Evolutionary conservation across 2,888 invertebrate genomes (phyloP).

Genomic region (Torymus tubicola): DNA sequence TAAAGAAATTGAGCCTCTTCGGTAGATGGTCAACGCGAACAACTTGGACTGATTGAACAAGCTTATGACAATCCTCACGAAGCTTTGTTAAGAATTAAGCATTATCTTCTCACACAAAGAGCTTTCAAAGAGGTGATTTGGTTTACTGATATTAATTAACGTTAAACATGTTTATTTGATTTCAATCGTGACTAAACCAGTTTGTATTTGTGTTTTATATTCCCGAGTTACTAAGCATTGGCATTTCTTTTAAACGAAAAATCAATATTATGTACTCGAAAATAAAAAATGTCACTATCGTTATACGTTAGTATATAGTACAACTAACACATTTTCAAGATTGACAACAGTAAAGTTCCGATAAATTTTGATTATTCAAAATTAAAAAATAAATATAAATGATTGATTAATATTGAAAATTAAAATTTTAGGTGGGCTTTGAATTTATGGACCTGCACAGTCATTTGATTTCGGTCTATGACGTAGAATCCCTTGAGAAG

Average conservation of each 20-base stretch:
- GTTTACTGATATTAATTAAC: not conserved
- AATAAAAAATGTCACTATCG: constrained; percentile 50
- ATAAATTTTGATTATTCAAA: too few relatives aligned
- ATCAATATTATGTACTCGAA: constrained; percentile 6
- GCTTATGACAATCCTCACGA: constrained; percentile 99
- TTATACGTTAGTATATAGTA: constrained; percentile 36
- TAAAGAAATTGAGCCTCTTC: too few relatives aligned
- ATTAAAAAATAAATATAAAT: too few relatives aligned
- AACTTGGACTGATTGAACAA: constrained; percentile 98
- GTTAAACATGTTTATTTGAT: too few relatives aligned
- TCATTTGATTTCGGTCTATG: constrained; percentile 98
- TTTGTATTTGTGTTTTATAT: too few relatives aligned
- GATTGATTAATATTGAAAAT: too few relatives aligned
- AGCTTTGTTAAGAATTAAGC: constrained; percentile 98
- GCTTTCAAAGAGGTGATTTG: constrained; percentile 94
- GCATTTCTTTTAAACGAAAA: too few relatives aligned
- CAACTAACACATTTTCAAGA: constrained; percentile 53
- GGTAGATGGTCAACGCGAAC: constrained; percentile 97
- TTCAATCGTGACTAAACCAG: too few relatives aligned
- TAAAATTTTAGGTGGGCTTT: constrained; percentile 87
- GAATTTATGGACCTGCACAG: constrained; percentile 99
- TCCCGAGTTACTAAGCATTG: too few relatives aligned
- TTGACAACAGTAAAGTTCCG: constrained; percentile 31
- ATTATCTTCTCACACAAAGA: constrained; percentile 98
- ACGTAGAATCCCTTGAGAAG: constrained; percentile 99